Evolutionary conservation across 2,888 invertebrate species (phyloP), one percentile per base, ranked within the genome.

Genomic region (Daptonema setosum): DNA sequence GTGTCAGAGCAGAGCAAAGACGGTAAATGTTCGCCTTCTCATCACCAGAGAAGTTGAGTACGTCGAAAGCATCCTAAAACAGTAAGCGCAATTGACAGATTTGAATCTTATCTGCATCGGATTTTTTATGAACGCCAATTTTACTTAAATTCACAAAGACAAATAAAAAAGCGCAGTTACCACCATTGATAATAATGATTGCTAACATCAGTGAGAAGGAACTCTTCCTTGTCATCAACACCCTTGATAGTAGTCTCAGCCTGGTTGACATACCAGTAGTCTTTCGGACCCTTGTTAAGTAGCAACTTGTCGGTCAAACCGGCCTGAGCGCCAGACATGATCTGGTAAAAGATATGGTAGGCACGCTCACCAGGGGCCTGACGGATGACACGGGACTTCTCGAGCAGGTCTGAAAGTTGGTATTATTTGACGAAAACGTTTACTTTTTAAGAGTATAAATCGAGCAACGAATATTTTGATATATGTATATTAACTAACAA

Each of bases 301-400:
- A 41, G 2, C 41, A 53, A 41, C 22, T 35, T 26, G 5, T 14
- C 45, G 45, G 11, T 14, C 3, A 45, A n/a, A n/a, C n/a, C 45
- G 11, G 45, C 11, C n/a, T 45, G 45, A 3, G 14, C n/a, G 25
- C 87, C 88, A 68, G 91, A 87, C 87, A 88, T 88, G 76, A 97
- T 83, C 78, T 95, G 93, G 83, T 97, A 97, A 86, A 97, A 99
- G 78, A 97, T 95, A 77, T 99, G 97, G 82, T 97, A 97, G 70
- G 95, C 95, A 77, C 97, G 85, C 78, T 99, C 97, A 74, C 90
- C 79, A 62, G 68, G 68, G 25, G 68, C 68, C 58, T 99, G 97
- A 71, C 93, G 95, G 78, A 97, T 95, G 79, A 97, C 95, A 83
- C 97, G 91, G 75, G 97, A 97, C 78, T 97, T 97, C 79, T 97